Conservation (phyloP, 1,140 invertebrate species). For the Sitophilus oryzae region DNA sequence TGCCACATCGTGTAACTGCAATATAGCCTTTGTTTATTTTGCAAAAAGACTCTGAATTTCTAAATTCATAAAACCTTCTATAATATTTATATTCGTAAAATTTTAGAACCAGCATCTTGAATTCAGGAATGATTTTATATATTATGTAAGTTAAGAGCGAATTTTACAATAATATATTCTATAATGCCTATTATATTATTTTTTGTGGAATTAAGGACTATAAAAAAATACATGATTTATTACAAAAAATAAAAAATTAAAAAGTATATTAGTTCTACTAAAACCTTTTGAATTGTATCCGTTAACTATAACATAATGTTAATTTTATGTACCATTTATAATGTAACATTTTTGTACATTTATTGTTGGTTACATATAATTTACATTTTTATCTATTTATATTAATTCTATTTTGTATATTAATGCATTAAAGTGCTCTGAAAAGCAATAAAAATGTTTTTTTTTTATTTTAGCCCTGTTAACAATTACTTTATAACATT, state of each 20-base stretch:
- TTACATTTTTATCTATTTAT: not conserved
- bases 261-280: not conserved
- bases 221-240: not conserved
- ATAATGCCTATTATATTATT: not conserved
- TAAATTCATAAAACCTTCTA: too few relatives aligned
- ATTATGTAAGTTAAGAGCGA: too few relatives aligned
- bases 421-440: not conserved
- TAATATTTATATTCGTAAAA: too few relatives aligned
- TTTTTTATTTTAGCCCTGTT: too few relatives aligned
- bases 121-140: too few relatives aligned
- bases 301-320: not conserved
- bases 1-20: too few relatives aligned
- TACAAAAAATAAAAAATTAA: not conserved
- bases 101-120: too few relatives aligned
- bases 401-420: not conserved
- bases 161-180: not conserved
- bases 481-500: too few relatives aligned
- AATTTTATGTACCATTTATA: not conserved
- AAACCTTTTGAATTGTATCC: not conserved
- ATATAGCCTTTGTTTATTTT: too few relatives aligned
- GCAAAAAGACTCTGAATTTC: too few relatives aligned
- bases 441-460: too few relatives aligned
- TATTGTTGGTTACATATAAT: not conserved
- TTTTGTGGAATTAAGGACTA: not conserved
- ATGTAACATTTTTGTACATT: not conserved